Evolutionary conservation across 2,888 invertebrate genomes (phyloP), one percentile per base, ranked within the genome.

Genomic region (Liodrosophila aerea): DNA sequence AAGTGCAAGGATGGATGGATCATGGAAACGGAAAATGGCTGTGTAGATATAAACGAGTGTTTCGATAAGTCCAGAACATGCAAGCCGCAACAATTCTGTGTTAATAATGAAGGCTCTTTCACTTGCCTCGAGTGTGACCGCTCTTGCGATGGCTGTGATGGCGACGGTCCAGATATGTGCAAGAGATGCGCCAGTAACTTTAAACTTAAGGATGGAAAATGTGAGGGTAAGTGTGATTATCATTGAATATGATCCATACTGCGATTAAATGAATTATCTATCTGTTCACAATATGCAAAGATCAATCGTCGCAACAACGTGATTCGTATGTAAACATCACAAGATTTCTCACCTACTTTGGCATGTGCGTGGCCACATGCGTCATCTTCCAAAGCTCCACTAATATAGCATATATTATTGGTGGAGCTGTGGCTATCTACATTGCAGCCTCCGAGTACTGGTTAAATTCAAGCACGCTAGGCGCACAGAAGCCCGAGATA

Each of bases 151-250:
- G 94, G 94, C 0, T 98, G 98, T 87, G 92, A 93, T 49, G 97
- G 97, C 0, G 96, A 96, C 89, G 98, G 98, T 0, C 96, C 97
- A 0, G 97, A 98, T 88, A 95, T 96, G 93, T 98, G 98, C 89
- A 91, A 92, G 27, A 91, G 93, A 85, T 98, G 98, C 91, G 94
- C 95, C 0, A 90, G 92, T 11, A 96, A 94, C 4, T 96, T 92
- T 88, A 91, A 92, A 7, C 91, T 93, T 64, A 92, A 93, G 68
- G 94, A 95, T 59, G 94, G 94, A 64, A 92, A 95, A 69, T 97
- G 97, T 90, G 91, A 94, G 64, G 93, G 95, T 92, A 92, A 92
- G 83, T 68, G n/a, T 31, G 9, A 0, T 8, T 0, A 12, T 9
- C 7, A 2, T 11, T 34, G 11, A n/a, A 27, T 12, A 4, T 34